These are phyloP conservation scores for Lordiphosa fenestrarum DNA, from an alignment of 2,888 invertebrate species.

Conservation along the genomic window DNA sequence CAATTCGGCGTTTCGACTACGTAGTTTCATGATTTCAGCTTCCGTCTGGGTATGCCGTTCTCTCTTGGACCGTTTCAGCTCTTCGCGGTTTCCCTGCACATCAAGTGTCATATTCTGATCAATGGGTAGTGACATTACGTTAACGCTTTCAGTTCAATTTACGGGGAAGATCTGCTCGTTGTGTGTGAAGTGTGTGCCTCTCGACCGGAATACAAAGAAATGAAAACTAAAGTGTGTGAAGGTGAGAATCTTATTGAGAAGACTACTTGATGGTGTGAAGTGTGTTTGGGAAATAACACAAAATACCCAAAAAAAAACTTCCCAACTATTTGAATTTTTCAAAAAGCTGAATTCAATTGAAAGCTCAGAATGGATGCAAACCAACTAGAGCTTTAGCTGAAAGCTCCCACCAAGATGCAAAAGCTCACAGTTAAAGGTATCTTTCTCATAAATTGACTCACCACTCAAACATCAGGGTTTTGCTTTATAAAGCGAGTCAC, in stretches of 20 bases:
- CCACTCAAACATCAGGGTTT: too few relatives aligned
- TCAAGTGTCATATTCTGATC: neutral
- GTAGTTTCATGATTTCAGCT: constrained; percentile 5
- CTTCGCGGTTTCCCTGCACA: neutral
- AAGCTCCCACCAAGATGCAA: neutral
- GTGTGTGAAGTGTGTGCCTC: too few relatives aligned
- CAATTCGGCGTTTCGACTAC: constrained; percentile 6
- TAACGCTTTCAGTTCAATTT: neutral
- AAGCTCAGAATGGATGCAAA: neutral
- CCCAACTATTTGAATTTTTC: neutral
- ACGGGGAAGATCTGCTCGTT: neutral
- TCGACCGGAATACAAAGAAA: too few relatives aligned
- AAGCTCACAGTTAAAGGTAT: neutral
- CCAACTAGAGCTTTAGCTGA: neutral
- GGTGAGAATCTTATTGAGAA: too few relatives aligned
- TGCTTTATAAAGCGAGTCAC: too few relatives aligned
- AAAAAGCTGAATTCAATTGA: too few relatives aligned
- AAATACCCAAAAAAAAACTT: too few relatives aligned
- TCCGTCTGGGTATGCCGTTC: constrained; percentile 2
- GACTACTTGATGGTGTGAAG: too few relatives aligned
- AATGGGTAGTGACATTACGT: neutral
- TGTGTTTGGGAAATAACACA: too few relatives aligned
- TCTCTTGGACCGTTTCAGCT: constrained; percentile 15
- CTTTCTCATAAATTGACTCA: too few relatives aligned
- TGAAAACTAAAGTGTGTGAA: too few relatives aligned